Evolutionary conservation across 2,888 invertebrate genomes (phyloP).

Genomic region (Megamerina dolium): DNA sequence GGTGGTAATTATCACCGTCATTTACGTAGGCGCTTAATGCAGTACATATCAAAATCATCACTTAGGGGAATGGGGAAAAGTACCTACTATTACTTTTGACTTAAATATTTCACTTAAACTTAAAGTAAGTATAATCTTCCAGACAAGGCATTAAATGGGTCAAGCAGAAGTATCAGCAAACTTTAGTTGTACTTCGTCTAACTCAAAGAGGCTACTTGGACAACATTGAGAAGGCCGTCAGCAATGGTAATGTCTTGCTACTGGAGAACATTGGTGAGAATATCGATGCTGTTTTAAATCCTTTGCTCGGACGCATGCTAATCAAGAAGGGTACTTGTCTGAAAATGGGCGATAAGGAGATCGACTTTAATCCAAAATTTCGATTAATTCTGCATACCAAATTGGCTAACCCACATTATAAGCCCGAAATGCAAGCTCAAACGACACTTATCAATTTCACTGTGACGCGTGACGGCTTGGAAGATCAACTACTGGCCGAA

Average conservation of each 20-base stretch:
- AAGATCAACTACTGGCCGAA: slow-evolving; percentile 88
- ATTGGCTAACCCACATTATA: slow-evolving; percentile 91
- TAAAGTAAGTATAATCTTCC: slow-evolving; percentile 4
- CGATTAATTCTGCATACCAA: slow-evolving; percentile 86
- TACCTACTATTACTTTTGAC: too few relatives aligned
- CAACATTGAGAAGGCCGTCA: slow-evolving; percentile 68
- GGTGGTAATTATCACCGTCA: too few relatives aligned
- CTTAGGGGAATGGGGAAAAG: too few relatives aligned
- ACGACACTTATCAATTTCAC: slow-evolving; percentile 93
- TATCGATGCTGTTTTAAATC: slow-evolving; percentile 86
- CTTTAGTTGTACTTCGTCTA: slow-evolving; percentile 67
- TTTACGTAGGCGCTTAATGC: too few relatives aligned
- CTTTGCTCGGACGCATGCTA: slow-evolving; percentile 77
- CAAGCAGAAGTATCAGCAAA: slow-evolving; percentile 73
- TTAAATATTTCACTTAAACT: too few relatives aligned
- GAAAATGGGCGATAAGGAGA: slow-evolving; percentile 87
- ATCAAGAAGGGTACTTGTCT: slow-evolving; percentile 79
- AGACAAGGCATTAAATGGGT: slow-evolving; percentile 93
- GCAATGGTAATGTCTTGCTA: slow-evolving; percentile 68
- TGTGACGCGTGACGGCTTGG: slow-evolving; percentile 86
- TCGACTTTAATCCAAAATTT: slow-evolving; percentile 79
- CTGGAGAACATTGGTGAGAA: slow-evolving; percentile 86
- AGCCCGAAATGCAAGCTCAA: slow-evolving; percentile 95
- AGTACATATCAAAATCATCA: too few relatives aligned
- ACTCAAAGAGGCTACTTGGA: slow-evolving; percentile 80